phyloP scores from a whole-genome alignment of 2,113 vertebrate genomes.

The Ammodytes dubius region DNA sequence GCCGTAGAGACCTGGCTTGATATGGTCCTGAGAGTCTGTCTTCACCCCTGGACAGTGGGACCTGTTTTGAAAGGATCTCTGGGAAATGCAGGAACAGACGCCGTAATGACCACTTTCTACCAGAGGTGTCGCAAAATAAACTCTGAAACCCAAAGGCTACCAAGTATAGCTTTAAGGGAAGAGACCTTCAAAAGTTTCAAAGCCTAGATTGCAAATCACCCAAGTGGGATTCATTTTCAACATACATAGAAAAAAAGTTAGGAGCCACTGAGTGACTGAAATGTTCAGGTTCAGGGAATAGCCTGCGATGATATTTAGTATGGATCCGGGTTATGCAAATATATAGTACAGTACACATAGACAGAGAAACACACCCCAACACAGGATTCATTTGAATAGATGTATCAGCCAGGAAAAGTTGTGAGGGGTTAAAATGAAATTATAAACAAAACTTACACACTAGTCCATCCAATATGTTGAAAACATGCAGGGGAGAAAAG shows the following conservation, averaged over 20 bases:
- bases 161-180: neutral
- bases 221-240: neutral
- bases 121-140: no score
- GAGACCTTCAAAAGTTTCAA: neutral
- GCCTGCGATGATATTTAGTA: neutral
- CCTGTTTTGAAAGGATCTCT: no score
- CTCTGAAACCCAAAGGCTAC: no score
- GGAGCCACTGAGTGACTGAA: constrained; percentile 21
- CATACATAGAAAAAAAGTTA: neutral
- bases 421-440: constrained; percentile 17
- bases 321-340: neutral
- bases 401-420: constrained; percentile 13
- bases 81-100: no score
- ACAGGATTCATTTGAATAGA: constrained; percentile 8
- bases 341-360: neutral
- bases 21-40: no score
- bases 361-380: constrained; percentile 23
- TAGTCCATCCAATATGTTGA: constrained; percentile 86
- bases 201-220: no score
- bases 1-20: no score
- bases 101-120: no score
- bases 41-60: no score
- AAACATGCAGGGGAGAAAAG: constrained; percentile 69
- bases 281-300: neutral
- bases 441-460: constrained; percentile 90